Percentiles rank a stretch among this genome's conserved stretches.
phyloP scores from a whole-genome alignment of 2,888 invertebrate genomes.

The Muschampia plurimacula region DNA sequence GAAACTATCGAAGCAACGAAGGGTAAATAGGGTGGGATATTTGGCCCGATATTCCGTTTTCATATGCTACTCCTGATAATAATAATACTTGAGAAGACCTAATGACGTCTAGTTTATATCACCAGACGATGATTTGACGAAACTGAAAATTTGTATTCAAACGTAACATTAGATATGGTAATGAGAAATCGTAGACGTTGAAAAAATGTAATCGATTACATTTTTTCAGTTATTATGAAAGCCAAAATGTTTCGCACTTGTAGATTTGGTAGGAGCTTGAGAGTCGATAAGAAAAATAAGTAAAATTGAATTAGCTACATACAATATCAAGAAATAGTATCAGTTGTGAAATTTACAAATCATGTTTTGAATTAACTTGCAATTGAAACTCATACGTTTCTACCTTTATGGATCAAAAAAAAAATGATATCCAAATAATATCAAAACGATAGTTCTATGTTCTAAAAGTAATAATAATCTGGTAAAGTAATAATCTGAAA shows the following conservation, averaged over 20 bases:
- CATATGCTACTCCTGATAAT: slow-evolving; percentile 32
- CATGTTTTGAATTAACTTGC: not conserved
- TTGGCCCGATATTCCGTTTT: slow-evolving; percentile 29
- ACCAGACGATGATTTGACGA: slow-evolving; percentile 46
- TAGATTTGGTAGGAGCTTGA: not conserved
- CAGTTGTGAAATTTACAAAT: not conserved
- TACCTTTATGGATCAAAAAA: too few relatives aligned
- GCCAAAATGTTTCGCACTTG: not conserved
- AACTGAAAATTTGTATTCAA: slow-evolving; percentile 39
- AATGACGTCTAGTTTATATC: slow-evolving; percentile 47
- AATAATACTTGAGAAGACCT: slow-evolving; percentile 14
- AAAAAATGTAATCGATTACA: slow-evolving; percentile 21
- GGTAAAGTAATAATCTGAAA: not conserved
- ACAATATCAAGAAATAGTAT: too few relatives aligned
- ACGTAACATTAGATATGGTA: slow-evolving; percentile 31
- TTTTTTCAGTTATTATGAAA: not conserved
- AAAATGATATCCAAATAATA: too few relatives aligned
- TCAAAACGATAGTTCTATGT: not conserved
- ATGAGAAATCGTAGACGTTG: slow-evolving; percentile 30
- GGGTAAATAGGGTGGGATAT: slow-evolving; percentile 21
- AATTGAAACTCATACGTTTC: not conserved
- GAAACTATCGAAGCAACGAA: slow-evolving; percentile 27
- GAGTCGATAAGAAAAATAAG: not conserved
- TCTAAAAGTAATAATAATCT: too few relatives aligned
- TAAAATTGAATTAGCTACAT: too few relatives aligned